A percentile compares a stretch with the other conserved stretches of the same genome.
Evolutionary conservation across 2,113 vertebrate species (phyloP).

Genomic region (Channa maculata): DNA sequence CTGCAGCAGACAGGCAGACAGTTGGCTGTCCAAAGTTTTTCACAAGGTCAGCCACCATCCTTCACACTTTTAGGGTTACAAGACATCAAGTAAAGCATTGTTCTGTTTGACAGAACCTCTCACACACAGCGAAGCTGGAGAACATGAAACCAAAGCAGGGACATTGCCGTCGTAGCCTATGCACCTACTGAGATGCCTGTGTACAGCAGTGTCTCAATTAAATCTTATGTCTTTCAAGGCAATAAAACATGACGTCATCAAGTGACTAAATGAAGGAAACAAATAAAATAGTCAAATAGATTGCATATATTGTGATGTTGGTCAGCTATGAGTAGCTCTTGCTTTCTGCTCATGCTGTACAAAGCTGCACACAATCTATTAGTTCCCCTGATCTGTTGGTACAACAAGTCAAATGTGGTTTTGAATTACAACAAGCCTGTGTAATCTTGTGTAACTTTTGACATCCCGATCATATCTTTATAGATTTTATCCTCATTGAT

Average conservation of each 20-base stretch:
- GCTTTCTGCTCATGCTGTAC: neutral
- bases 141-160: too few relatives aligned
- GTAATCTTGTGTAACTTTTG: conserved; percentile 17
- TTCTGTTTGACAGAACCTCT: neutral
- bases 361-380: neutral
- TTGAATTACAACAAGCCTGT: conserved; percentile 5
- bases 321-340: neutral
- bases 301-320: too few relatives aligned
- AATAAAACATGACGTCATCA: neutral
- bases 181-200: neutral
- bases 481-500: conserved; percentile 61
- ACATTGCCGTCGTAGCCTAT: neutral
- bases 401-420: neutral
- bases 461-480: conserved; percentile 39
- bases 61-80: conserved; percentile 18
- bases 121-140: too few relatives aligned
- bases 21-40: conserved; percentile 65
- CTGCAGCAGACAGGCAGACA: conserved; percentile 62
- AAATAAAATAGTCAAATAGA: neutral
- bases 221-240: neutral
- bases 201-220: neutral
- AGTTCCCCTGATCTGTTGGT: neutral
- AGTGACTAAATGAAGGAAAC: neutral
- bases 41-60: conserved; percentile 69
- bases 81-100: neutral